Base-by-base conservation (phyloP, 2,888 invertebrate genomes). In the Caenorhabditis auriculariae region DNA sequence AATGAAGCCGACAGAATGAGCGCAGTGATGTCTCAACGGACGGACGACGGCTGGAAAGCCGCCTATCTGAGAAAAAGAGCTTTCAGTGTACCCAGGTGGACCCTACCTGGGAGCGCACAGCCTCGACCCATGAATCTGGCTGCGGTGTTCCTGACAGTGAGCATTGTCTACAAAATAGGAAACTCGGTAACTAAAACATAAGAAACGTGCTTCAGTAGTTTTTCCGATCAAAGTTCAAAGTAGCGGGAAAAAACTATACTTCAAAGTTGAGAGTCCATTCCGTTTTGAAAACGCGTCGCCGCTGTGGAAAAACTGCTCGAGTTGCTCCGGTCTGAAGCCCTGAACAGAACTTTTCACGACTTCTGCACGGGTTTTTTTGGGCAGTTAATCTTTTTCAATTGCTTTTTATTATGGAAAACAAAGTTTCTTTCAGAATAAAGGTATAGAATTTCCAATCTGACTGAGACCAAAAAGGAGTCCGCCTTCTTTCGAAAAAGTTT, bases 81-180 rank as follows among this genome's bases (percentile, higher is more conserved):
- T n/a, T n/a, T n/a, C n/a, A n/a, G n/a, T n/a, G n/a, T n/a, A n/a
- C n/a, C n/a, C n/a, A n/a, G n/a, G 35, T 35, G 19, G 15, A 41
- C 9, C 41, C 1, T 35, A 63, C 67, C 54, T 66, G 66, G 45
- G 57, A 53, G 21, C 51, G 28, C 17, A 69, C 66, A 19, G 69
- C 66, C 45, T 72, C 68, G 5, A 62, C 61, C 72, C 72, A 72
- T 19, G 57, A 47, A 9, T 69, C 68, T 4, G 72, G 69, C 27
- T 66, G 68, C 21, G 68, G 69, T n/a, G 64, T 65, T 17, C 72
- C 72, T 0, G 70, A 65, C 7, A 72, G 47, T 1, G 69, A 66
- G 44, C 68, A 63, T 27, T 70, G 69, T 41, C 72, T 60, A 39
- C 6, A 37, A 45, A n/a, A 37, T n/a, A 17, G n/a, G n/a, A n/a